Evolutionary conservation across 2,797 vertebrate genomes (phyloP).

Genomic region (Glyptemys insculpta): DNA sequence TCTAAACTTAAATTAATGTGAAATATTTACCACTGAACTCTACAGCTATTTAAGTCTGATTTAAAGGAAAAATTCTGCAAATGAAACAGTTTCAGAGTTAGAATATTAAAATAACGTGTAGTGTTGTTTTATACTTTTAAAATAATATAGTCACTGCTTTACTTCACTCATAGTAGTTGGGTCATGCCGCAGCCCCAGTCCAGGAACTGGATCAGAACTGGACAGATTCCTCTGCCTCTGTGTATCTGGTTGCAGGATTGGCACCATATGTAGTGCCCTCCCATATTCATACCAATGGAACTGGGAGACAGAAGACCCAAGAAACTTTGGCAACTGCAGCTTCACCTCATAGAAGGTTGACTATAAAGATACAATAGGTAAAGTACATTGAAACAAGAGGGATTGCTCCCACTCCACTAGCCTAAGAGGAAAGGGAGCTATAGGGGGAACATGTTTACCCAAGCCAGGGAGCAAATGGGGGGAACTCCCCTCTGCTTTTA

Average conservation of each 20-base stretch:
- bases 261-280: not conserved
- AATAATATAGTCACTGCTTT: not conserved
- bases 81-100: not conserved
- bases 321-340: not conserved
- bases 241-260: not conserved
- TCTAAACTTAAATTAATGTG: constrained; percentile 67
- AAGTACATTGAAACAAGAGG: not conserved
- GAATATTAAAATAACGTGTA: not conserved
- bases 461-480: too few species aligned
- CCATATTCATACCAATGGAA: not conserved
- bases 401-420: not conserved
- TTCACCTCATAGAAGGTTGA: not conserved
- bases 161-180: not conserved
- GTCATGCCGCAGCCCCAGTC: not conserved
- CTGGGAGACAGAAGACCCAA: not conserved
- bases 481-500: too few species aligned
- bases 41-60: not conserved
- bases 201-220: not conserved
- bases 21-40: constrained; percentile 63
- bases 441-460: not conserved
- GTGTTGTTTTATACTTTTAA: not conserved
- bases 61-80: constrained; percentile 41
- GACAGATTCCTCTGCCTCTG: not conserved
- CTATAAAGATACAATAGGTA: not conserved
- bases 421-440: not conserved